Conservation (phyloP, 2,797 vertebrate species). For the Xerus rutilus region DNA sequence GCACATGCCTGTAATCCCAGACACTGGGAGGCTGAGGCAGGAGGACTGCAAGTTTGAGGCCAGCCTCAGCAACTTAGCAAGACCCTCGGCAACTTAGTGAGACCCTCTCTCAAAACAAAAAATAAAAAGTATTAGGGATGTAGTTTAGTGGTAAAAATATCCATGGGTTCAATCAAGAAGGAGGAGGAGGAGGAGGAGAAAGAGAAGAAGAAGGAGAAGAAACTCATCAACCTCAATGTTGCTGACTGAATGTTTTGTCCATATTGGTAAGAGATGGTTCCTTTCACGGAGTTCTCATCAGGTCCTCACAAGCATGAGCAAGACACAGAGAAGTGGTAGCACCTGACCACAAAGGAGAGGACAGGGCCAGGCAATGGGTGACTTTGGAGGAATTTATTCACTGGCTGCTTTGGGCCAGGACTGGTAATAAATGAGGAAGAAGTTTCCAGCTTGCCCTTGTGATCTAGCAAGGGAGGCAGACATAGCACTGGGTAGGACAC, state of each 20-base stretch:
- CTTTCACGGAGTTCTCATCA: not conserved
- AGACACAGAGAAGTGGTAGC: not conserved
- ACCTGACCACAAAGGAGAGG: not conserved
- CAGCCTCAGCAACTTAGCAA: too few relatives aligned
- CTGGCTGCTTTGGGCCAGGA: not conserved
- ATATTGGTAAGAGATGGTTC: not conserved
- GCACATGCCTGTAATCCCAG: too few relatives aligned
- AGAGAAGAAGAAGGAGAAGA: not conserved
- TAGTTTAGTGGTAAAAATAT: too few relatives aligned
- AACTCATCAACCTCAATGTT: not conserved
- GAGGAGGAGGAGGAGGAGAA: too few relatives aligned
- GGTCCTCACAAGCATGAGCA: not conserved
- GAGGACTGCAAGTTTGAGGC: too few relatives aligned
- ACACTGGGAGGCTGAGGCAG: too few relatives aligned
- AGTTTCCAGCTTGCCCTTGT: not conserved
- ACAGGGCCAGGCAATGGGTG: not conserved
- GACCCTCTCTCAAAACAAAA: too few relatives aligned
- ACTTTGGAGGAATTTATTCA: not conserved
- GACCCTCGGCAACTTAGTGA: too few relatives aligned
- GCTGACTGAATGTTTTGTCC: not conserved
- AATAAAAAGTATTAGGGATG: too few relatives aligned
- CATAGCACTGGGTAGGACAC: fast-evolving
- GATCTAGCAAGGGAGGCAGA: not conserved
- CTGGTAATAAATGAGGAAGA: not conserved
- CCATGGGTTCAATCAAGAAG: too few relatives aligned